Percentiles rank a stretch among this genome's conserved stretches.
Evolutionary conservation across 2,797 vertebrate genomes (phyloP).

Genomic region (Danio jaintianensis): DNA sequence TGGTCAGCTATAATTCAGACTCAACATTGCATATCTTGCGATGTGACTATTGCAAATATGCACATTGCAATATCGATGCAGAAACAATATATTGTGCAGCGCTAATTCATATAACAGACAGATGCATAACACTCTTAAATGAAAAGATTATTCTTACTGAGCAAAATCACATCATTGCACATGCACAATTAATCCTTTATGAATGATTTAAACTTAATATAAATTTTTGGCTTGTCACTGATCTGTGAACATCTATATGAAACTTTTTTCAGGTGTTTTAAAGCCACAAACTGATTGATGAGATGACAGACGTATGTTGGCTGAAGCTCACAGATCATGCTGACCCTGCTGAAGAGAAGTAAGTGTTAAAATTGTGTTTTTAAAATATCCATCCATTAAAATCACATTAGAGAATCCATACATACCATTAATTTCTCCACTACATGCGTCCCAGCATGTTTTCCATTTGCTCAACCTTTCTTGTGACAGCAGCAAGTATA

Average conservation of each 20-base stretch:
- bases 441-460: slow-evolving; percentile 66
- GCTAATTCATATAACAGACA: no score
- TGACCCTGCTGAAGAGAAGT: slow-evolving; percentile 65
- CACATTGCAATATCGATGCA: no score
- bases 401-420: slow-evolving; percentile 9
- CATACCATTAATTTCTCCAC: slow-evolving; percentile 61
- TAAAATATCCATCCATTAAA: slow-evolving; percentile 29
- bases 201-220: background rate
- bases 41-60: no score
- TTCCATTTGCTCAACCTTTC: slow-evolving; percentile 76
- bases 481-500: slow-evolving; percentile 75
- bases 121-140: background rate
- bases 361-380: slow-evolving; percentile 52
- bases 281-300: background rate
- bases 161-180: slow-evolving; percentile 2
- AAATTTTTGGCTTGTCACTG: background rate
- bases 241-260: background rate
- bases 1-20: no score
- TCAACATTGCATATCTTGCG: no score
- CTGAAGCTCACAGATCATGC: slow-evolving; percentile 12
- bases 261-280: background rate
- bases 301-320: background rate
- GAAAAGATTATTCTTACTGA: background rate
- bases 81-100: no score
- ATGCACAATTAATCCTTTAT: background rate